A percentile compares a stretch with the other conserved stretches of the same genome.
Evolutionary conservation across 2,888 invertebrate species (phyloP).

Genomic region (Spialia ferax): DNA sequence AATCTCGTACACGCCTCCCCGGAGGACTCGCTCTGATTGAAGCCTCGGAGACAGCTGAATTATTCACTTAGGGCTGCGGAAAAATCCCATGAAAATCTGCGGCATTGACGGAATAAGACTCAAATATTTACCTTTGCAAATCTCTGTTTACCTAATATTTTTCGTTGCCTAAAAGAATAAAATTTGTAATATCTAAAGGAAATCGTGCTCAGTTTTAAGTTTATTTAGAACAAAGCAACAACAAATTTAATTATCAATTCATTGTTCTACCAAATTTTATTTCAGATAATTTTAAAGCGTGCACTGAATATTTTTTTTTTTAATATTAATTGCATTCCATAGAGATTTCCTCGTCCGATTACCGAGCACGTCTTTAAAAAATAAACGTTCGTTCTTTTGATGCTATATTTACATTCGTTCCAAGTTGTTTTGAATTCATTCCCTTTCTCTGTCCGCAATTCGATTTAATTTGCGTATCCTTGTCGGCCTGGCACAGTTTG

Average conservation of each 20-base stretch:
- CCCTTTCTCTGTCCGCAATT: constrained; percentile 11
- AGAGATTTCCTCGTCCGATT: background rate
- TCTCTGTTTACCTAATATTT: background rate
- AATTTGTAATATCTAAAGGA: no score
- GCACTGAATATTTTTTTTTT: background rate
- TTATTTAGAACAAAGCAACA: no score
- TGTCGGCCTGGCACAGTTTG: constrained; percentile 10
- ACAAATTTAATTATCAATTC: background rate
- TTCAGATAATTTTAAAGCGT: background rate
- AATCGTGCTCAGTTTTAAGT: no score
- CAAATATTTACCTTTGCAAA: background rate
- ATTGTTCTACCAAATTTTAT: background rate
- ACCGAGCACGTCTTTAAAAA: constrained; percentile 5
- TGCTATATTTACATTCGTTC: constrained; percentile 23
- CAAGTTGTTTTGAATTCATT: constrained; percentile 23
- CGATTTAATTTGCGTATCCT: constrained; percentile 15
- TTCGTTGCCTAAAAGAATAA: no score
- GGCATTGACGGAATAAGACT: constrained; percentile 9
- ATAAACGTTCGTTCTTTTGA: constrained; percentile 26
- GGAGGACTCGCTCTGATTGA: constrained; percentile 45
- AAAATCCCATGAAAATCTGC: constrained; percentile 14
- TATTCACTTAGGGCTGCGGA: constrained; percentile 44
- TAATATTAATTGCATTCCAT: background rate
- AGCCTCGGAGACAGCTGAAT: constrained; percentile 48
- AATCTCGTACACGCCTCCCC: constrained; percentile 13